Evolutionary conservation across 2,888 invertebrate genomes (phyloP).

Genomic region (Ornithoptera priamus): DNA sequence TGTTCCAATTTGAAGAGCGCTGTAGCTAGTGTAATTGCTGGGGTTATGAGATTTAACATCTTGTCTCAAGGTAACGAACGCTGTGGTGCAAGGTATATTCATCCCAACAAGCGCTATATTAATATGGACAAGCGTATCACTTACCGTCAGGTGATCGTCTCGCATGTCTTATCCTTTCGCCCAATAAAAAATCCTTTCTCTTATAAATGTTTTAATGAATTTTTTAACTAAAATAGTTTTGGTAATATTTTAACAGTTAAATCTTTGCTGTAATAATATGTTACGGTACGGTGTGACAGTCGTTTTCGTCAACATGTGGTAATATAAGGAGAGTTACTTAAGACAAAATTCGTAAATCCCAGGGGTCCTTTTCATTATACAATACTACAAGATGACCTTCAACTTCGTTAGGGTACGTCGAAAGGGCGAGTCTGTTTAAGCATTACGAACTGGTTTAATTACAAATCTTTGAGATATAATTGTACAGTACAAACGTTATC

Average conservation of each 20-base stretch:
- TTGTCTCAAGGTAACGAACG: too few relatives aligned
- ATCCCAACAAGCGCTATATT: too few relatives aligned
- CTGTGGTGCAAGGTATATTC: too few relatives aligned
- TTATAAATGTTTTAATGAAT: neutral
- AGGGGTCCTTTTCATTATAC: conserved; percentile 35
- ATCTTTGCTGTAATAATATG: neutral
- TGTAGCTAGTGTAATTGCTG: too few relatives aligned
- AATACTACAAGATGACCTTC: conserved; percentile 34
- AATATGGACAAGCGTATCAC: too few relatives aligned
- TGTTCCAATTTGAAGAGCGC: too few relatives aligned
- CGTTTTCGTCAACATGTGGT: neutral
- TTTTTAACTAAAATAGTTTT: neutral
- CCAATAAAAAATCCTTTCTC: too few relatives aligned
- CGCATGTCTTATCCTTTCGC: too few relatives aligned
- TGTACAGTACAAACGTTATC: neutral
- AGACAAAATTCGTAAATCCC: conserved; percentile 32
- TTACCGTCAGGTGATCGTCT: too few relatives aligned
- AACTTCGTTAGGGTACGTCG: conserved; percentile 28
- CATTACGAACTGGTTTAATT: conserved; percentile 20
- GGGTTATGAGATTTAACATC: too few relatives aligned
- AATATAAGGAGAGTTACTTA: conserved; percentile 27
- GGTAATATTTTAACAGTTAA: neutral
- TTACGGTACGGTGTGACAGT: conserved; percentile 23
- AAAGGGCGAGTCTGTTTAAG: conserved; percentile 22
- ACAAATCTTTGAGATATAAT: conserved; percentile 7